phyloP scores from a whole-genome alignment of 2,888 invertebrate species.

The Dilophus febrilis region DNA sequence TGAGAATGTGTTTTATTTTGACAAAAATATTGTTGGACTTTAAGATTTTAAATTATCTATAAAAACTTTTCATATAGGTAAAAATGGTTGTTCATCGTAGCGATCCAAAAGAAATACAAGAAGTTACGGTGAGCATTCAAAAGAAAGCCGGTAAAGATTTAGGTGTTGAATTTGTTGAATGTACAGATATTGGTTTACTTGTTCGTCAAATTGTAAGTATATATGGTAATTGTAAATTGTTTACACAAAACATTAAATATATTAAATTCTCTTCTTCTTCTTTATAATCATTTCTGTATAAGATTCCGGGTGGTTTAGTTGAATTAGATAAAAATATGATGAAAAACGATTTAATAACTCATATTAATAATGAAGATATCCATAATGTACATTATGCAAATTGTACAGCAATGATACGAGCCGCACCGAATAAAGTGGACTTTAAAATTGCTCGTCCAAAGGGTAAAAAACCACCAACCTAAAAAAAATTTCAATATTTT shows the following conservation, averaged over 20 bases:
- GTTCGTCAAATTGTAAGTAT: conserved; percentile 77
- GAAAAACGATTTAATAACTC: conserved; percentile 78
- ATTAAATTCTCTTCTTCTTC: background rate
- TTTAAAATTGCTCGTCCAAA: conserved; percentile 80
- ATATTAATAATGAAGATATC: conserved; percentile 77
- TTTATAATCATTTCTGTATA: conserved; percentile 7
- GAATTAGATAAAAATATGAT: conserved; percentile 75
- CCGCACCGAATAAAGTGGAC: conserved; percentile 61
- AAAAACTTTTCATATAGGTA: conserved; percentile 44
- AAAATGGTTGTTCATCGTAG: conserved; percentile 68
- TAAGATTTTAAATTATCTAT: too few relatives aligned
- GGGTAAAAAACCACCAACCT: conserved; percentile 22
- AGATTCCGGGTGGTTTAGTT: conserved; percentile 80
- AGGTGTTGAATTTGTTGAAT: conserved; percentile 71
- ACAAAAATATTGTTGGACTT: too few relatives aligned
- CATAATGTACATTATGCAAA: conserved; percentile 61
- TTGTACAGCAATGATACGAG: conserved; percentile 78
- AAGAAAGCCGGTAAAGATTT: conserved; percentile 80
- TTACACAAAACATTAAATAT: background rate
- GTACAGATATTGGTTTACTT: conserved; percentile 68
- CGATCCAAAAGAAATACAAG: conserved; percentile 55
- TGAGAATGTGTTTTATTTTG: too few relatives aligned
- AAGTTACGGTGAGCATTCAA: conserved; percentile 64
- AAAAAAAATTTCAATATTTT: too few relatives aligned
- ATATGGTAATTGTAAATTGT: background rate